Percentiles rank a stretch among this genome's conserved stretches.
These are phyloP conservation scores for Nixonia krombeini DNA, from an alignment of 1,140 invertebrate species.

Conservation along the genomic window DNA sequence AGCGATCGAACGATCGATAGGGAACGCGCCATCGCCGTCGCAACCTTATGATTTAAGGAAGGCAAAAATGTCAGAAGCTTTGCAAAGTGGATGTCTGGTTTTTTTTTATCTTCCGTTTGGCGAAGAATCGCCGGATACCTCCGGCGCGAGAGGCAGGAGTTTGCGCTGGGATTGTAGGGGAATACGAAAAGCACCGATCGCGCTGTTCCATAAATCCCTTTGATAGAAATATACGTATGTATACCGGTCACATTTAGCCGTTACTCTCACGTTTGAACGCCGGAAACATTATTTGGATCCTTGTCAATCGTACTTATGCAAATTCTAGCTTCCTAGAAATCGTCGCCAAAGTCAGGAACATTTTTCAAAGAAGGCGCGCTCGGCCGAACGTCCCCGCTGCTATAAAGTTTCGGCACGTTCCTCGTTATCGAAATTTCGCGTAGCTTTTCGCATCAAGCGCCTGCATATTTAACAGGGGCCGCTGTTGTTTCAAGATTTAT, in stretches of 20 bases:
- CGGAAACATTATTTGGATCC: conserved; percentile 45
- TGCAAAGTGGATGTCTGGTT: conserved; percentile 34
- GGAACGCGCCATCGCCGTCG: too few species aligned
- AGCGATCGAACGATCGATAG: neutral
- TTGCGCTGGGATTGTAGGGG: conserved; percentile 34
- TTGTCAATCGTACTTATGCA: conserved; percentile 50
- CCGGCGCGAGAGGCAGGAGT: conserved; percentile 19
- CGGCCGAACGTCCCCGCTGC: too few species aligned
- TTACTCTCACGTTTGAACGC: conserved; percentile 40
- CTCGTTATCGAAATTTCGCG: too few species aligned
- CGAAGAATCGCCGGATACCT: conserved; percentile 39
- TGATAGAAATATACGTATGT: conserved; percentile 44
- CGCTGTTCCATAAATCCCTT: conserved; percentile 48
- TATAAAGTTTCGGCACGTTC: too few species aligned
- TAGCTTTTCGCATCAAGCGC: neutral
- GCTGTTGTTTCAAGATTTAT: too few species aligned
- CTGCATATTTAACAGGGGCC: neutral
- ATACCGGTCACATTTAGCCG: conserved; percentile 45
- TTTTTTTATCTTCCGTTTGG: conserved; percentile 16
- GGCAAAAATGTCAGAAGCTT: conserved; percentile 28
- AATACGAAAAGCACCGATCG: conserved; percentile 47
- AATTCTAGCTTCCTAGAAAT: conserved; percentile 38
- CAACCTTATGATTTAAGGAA: conserved; percentile 43
- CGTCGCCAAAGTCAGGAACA: conserved; percentile 32
- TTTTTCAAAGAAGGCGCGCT: conserved; percentile 38